Evolutionary conservation across 2,888 invertebrate species (phyloP).

Genomic region (Eueremaeus valkanovi): DNA sequence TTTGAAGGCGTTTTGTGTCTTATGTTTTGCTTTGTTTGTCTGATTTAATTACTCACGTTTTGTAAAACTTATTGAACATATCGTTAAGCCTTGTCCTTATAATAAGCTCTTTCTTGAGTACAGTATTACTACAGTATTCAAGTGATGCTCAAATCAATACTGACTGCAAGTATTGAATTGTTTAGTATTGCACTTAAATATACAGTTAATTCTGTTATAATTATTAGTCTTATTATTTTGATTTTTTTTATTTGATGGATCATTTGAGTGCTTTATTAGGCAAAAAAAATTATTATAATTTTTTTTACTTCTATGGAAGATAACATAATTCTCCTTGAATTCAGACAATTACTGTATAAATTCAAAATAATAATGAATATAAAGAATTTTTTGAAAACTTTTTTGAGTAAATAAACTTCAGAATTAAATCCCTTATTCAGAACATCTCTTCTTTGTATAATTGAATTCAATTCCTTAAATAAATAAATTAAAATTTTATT

Average conservation of each 20-base stretch:
- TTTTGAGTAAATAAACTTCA: no score
- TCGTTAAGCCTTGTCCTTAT: conserved; percentile 24
- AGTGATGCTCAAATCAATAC: not conserved
- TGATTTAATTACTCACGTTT: conserved; percentile 34
- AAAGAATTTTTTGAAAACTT: not conserved
- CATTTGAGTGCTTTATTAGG: no score
- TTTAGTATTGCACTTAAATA: not conserved
- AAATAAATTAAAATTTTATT: no score
- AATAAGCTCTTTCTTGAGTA: no score
- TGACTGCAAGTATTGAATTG: not conserved
- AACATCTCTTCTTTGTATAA: no score
- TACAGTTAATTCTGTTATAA: not conserved
- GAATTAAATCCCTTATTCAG: no score
- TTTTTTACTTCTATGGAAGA: no score
- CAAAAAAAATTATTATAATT: no score
- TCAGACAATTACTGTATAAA: not conserved
- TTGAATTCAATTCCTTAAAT: no score
- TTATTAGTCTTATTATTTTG: conserved; percentile 6
- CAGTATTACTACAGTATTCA: no score
- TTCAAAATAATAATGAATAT: not conserved
- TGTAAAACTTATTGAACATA: conserved; percentile 7
- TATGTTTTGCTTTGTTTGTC: not conserved
- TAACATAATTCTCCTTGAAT: not conserved
- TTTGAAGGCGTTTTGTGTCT: conserved; percentile 25
- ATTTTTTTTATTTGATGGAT: not conserved